Conservation (phyloP, 1,140 invertebrate species). For the Drosophila athabasca region DNA sequence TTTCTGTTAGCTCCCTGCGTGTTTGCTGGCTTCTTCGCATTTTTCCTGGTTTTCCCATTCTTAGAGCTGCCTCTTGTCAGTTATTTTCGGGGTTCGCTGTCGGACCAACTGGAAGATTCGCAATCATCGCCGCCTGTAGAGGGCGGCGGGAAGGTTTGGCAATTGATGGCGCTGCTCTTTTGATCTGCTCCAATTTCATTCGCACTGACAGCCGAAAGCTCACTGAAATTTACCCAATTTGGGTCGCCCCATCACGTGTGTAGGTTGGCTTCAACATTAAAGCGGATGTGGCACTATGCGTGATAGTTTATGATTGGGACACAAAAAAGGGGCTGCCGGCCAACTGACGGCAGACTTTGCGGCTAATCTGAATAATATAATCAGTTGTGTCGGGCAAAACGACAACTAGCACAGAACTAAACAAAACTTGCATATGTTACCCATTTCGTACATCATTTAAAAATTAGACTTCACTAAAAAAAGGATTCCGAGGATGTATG, state of each 20-base stretch:
- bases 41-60: not conserved
- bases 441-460: slow-evolving; percentile 53
- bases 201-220: slow-evolving; percentile 47
- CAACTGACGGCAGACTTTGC: slow-evolving; percentile 45
- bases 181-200: slow-evolving; percentile 65
- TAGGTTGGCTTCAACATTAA: slow-evolving; percentile 10
- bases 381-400: slow-evolving; percentile 47
- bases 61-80: slow-evolving; percentile 14
- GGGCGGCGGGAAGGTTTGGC: slow-evolving; percentile 40
- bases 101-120: slow-evolving; percentile 61
- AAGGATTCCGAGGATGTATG: slow-evolving; percentile 19
- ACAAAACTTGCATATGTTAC: slow-evolving; percentile 39
- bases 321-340: slow-evolving; percentile 32
- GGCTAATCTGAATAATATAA: slow-evolving; percentile 71
- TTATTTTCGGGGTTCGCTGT: slow-evolving; percentile 12
- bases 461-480: slow-evolving; percentile 49
- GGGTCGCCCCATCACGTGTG: slow-evolving; percentile 15
- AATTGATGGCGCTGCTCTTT: slow-evolving; percentile 70
- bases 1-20: slow-evolving; percentile 51
- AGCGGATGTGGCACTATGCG: slow-evolving; percentile 10
- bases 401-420: slow-evolving; percentile 42
- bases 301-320: slow-evolving; percentile 45
- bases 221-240: slow-evolving; percentile 46
- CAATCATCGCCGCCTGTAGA: slow-evolving; percentile 60
- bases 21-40: slow-evolving; percentile 34